Base-by-base conservation (phyloP, 2,113 vertebrate species). In the Rhabdomys dilectus region DNA sequence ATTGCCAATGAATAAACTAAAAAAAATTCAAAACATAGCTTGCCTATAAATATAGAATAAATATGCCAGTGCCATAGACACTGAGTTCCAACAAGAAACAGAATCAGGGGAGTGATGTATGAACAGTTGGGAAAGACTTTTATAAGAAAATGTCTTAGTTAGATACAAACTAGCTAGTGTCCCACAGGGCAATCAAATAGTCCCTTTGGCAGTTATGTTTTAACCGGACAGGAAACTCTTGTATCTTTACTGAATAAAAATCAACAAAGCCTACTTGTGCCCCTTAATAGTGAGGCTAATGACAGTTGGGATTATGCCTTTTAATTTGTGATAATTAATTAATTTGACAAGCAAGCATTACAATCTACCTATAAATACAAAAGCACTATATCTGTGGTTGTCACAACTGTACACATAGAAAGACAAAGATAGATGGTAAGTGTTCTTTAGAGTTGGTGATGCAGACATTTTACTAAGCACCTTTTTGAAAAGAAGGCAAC, bases 1-100 rank as follows among this genome's bases (percentile, higher is more conserved):
- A 22, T 72, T 93, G 26, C 73, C 21, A 90, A 88, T 78, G 21
- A 91, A 70, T 48, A 64, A n/a, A 88, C 94, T 93, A 7, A 91
- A 93, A 91, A 91, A 91, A 93, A 39, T n/a, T n/a, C 26, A 95
- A 91, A 95, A 73, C 34, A 36, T 45, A 4, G 2, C 0, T 94
- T n/a, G 68, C 4, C 26, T 94, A 91, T 24, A 96, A 68, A 24
- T 87, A 87, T 1, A 60, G 66, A 89, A 72, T 39, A 24, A 73
- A 24, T 22, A 45, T 17, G 75, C 12, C 7, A 31, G 5, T 15
- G 22, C 4, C 45, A 76, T 5, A 12, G 51, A 95, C 95, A 88
- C 75, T 17, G 73, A 56, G 31, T 78, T 77, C 11, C 66, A 89
- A 58, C 62, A 68, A 94, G 10, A 89, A 82, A 87, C 26, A 48